Percentiles rank a stretch among this genome's conserved stretches.
phyloP scores from a whole-genome alignment of 2,797 vertebrate genomes.

The Microctenopoma lineatum region DNA sequence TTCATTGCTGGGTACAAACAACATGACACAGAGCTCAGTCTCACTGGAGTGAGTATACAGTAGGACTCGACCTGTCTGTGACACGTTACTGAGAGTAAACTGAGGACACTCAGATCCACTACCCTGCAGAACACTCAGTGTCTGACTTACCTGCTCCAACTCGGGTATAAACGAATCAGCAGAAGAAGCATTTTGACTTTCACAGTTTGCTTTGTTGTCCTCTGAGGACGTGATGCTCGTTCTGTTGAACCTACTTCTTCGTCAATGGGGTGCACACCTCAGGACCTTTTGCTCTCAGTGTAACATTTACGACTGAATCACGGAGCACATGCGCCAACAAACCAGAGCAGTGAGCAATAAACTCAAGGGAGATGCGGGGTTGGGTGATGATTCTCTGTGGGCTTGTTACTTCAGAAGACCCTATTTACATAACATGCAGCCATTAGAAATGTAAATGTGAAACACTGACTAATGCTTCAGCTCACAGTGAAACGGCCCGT shows the following conservation, averaged over 20 bases:
- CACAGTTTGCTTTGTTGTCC: neutral
- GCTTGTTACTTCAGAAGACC: neutral
- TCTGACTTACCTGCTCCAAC: neutral
- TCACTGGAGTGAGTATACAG: no score
- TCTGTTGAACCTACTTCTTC: neutral
- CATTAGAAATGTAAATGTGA: neutral
- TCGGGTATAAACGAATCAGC: neutral
- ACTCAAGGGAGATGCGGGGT: neutral
- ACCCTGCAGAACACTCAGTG: neutral
- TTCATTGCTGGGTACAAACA: neutral
- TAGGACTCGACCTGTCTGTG: constrained; percentile 1
- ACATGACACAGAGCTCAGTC: neutral
- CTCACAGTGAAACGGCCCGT: neutral
- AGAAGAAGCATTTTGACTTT: neutral
- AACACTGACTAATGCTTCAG: neutral
- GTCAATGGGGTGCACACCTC: neutral
- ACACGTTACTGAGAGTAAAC: constrained; percentile 7
- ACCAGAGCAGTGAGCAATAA: neutral
- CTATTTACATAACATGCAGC: neutral
- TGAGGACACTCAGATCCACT: neutral
- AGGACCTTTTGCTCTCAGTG: neutral
- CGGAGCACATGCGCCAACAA: neutral
- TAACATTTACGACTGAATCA: neutral
- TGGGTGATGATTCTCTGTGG: neutral
- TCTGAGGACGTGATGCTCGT: neutral